These are phyloP conservation scores for Apamea anceps DNA, from an alignment of 2,888 invertebrate genomes.

Conservation along the genomic window DNA sequence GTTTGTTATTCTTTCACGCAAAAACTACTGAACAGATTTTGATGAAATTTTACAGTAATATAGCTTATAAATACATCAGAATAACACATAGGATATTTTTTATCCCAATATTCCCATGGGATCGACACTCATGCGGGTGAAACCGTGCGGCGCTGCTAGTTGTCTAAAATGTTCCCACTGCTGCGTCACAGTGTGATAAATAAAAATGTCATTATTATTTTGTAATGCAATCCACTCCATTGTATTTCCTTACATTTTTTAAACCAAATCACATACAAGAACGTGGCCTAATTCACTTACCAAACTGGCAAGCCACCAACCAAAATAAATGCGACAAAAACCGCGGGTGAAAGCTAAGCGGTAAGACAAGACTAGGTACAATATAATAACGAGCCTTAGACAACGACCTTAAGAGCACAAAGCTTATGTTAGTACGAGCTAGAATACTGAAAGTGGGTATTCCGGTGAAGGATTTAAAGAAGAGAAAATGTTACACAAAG, in stretches of 20 bases:
- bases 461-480: slow-evolving; percentile 52
- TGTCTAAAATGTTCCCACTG: not conserved
- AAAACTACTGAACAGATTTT: no score
- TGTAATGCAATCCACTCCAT: not conserved
- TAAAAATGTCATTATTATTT: not conserved
- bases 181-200: not conserved
- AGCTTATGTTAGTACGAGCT: slow-evolving; percentile 30
- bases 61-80: no score
- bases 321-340: slow-evolving; percentile 37
- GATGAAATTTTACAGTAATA: no score
- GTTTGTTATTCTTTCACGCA: no score
- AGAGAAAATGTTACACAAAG: slow-evolving; percentile 45
- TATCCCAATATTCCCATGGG: no score
- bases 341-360: slow-evolving; percentile 20
- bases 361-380: slow-evolving; percentile 35
- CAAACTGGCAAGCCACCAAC: slow-evolving; percentile 22
- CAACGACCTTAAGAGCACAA: slow-evolving; percentile 28
- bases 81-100: no score
- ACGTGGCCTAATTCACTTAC: not conserved
- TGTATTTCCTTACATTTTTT: not conserved
- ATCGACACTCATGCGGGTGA: no score
- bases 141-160: no score
- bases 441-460: slow-evolving; percentile 46
- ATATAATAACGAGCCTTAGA: slow-evolving; percentile 13
- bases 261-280: slow-evolving; percentile 8